phyloP scores from a whole-genome alignment of 2,888 invertebrate genomes.

The Meloe dianella region DNA sequence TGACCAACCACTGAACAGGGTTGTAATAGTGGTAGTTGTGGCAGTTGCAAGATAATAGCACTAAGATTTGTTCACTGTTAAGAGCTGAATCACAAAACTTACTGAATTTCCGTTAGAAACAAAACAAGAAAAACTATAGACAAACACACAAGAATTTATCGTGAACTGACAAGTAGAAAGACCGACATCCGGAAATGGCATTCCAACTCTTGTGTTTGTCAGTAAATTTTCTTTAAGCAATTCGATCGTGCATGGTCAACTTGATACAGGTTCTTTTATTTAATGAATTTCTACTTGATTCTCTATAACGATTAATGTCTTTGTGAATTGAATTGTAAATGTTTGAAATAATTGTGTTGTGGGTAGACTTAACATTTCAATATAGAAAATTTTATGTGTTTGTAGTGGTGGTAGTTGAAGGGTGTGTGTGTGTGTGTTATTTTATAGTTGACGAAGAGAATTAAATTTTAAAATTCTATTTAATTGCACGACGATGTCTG shows the following conservation, averaged over 20 bases:
- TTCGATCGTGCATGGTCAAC: constrained; percentile 21
- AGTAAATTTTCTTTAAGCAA: constrained; percentile 32
- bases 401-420: background rate
- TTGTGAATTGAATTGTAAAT: background rate
- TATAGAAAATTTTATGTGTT: no score
- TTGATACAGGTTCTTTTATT: constrained; percentile 22
- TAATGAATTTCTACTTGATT: constrained; percentile 1
- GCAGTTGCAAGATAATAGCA: background rate
- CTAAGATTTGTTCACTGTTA: constrained; percentile 22
- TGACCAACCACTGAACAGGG: constrained; percentile 19
- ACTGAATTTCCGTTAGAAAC: constrained; percentile 27
- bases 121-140: constrained; percentile 25
- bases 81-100: constrained; percentile 36
- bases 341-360: background rate
- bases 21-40: background rate
- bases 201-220: constrained; percentile 24
- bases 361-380: no score
- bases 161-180: constrained; percentile 29
- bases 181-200: constrained; percentile 34
- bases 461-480: constrained; percentile 17
- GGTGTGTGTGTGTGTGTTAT: no score
- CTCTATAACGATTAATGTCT: background rate
- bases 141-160: constrained; percentile 28
- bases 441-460: background rate
- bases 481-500: constrained; percentile 11